A percentile compares a stretch with the other conserved stretches of the same genome.
These are phyloP conservation scores for Tyrannus savana DNA, from an alignment of 2,113 vertebrate genomes.

Conservation along the genomic window DNA sequence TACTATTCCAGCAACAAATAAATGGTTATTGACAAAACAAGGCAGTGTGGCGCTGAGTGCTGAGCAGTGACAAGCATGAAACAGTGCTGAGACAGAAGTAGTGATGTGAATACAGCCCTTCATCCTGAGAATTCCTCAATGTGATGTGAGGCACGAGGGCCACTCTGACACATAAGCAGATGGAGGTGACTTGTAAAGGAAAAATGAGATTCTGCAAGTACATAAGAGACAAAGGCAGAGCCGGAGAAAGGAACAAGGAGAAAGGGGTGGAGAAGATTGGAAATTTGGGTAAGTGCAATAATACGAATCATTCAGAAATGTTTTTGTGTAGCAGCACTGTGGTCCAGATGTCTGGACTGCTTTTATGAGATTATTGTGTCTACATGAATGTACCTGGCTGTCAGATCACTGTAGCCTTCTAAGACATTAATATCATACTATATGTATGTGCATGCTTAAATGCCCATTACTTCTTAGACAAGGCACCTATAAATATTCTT, in stretches of 20 bases:
- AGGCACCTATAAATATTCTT: conserved; percentile 29
- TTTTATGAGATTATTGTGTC: conserved; percentile 76
- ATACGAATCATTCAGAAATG: conserved; percentile 61
- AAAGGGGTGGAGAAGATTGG: conserved; percentile 17
- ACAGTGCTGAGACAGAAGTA: conserved; percentile 47
- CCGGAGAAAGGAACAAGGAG: not conserved
- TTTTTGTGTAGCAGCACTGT: conserved; percentile 49
- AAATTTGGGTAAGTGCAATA: conserved; percentile 79
- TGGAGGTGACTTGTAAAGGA: conserved; percentile 48
- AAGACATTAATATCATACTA: not conserved
- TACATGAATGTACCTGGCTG: conserved; percentile 74
- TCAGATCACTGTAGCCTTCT: conserved; percentile 58
- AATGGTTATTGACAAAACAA: conserved; percentile 99
- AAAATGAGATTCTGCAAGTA: conserved; percentile 16
- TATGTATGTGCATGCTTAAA: conserved; percentile 8
- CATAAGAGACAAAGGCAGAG: conserved; percentile 47
- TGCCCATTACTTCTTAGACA: conserved; percentile 20
- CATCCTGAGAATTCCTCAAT: conserved; percentile 53
- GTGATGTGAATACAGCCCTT: conserved; percentile 44
- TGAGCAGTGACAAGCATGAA: conserved; percentile 80
- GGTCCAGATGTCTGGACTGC: conserved; percentile 76
- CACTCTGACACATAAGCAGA: conserved; percentile 58
- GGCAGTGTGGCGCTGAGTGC: conserved; percentile 84
- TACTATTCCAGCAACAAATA: conserved; percentile 96
- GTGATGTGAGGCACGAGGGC: conserved; percentile 41